Conservation (phyloP, 2,797 vertebrate species). For the Gorsachius magnificus region DNA sequence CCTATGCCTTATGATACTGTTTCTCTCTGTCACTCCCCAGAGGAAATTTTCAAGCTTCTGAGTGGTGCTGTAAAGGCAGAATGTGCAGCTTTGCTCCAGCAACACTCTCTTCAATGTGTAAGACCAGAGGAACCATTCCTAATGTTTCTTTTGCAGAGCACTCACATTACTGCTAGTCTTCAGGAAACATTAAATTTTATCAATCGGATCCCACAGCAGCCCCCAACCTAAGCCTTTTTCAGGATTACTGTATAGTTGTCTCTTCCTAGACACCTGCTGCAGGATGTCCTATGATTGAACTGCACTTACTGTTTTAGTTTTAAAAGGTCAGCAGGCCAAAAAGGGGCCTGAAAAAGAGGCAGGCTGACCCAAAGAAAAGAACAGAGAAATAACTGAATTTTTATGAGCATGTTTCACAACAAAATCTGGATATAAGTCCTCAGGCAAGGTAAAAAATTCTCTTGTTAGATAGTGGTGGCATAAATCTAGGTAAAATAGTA, state of each 20-base stretch:
- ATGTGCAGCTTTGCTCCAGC: not conserved
- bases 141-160: not conserved
- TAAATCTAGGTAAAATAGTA: not conserved
- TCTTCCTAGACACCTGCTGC: not conserved
- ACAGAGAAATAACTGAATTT: not conserved
- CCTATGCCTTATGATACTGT: not conserved
- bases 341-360: not conserved
- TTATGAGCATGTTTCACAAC: not conserved
- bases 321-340: not conserved
- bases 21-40: not conserved
- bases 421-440: not conserved
- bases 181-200: not conserved
- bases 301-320: not conserved
- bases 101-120: not conserved
- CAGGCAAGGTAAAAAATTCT: not conserved
- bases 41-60: not conserved
- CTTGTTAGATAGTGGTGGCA: accelerated
- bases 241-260: not conserved
- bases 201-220: not conserved
- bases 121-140: not conserved
- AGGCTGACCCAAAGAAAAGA: not conserved
- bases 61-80: not conserved
- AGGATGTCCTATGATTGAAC: not conserved
- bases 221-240: not conserved
- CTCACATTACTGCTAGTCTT: not conserved